Conservation (phyloP, 2,888 invertebrate genomes). For the Eretmocerus hayati region DNA sequence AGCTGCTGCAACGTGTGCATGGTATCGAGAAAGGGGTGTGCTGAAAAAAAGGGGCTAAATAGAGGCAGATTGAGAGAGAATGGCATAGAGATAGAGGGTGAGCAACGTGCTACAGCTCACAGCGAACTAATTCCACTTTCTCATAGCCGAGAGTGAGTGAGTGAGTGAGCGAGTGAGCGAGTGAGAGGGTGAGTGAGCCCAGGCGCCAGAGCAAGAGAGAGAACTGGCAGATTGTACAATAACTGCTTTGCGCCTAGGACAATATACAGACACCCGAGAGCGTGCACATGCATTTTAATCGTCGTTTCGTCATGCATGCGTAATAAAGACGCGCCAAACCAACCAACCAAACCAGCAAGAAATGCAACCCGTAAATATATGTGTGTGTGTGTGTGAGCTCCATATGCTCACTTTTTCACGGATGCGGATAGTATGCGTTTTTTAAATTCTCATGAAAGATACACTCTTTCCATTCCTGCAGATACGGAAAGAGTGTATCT, state of each 20-base stretch:
- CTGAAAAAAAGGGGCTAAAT: neutral
- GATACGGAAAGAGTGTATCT: too few relatives aligned
- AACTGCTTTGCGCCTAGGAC: slow-evolving; percentile 12
- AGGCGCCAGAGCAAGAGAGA: neutral
- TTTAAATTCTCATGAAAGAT: too few relatives aligned
- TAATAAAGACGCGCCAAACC: slow-evolving; percentile 12
- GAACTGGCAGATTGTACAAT: slow-evolving; percentile 3
- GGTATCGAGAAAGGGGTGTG: too few relatives aligned
- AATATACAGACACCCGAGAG: slow-evolving; percentile 7
- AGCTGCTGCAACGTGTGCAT: too few relatives aligned
- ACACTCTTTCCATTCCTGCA: too few relatives aligned
- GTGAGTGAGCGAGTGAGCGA: too few relatives aligned
- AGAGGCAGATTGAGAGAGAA: slow-evolving; percentile 2
- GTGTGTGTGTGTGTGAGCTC: too few relatives aligned
- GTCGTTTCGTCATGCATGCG: slow-evolving; percentile 20
- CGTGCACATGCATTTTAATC: slow-evolving; percentile 21
- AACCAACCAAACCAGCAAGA: neutral
- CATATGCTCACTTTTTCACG: too few relatives aligned
- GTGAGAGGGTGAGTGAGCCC: neutral
- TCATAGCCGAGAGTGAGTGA: neutral
- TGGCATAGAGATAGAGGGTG: slow-evolving; percentile 2
- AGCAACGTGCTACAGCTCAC: slow-evolving; percentile 3
- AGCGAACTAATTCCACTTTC: slow-evolving; percentile 12
- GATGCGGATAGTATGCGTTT: too few relatives aligned
- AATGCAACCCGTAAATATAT: neutral